Percentiles rank a stretch among this genome's conserved stretches.
Evolutionary conservation across 1,140 invertebrate species (phyloP).

Genomic region (Bombus huntii): DNA sequence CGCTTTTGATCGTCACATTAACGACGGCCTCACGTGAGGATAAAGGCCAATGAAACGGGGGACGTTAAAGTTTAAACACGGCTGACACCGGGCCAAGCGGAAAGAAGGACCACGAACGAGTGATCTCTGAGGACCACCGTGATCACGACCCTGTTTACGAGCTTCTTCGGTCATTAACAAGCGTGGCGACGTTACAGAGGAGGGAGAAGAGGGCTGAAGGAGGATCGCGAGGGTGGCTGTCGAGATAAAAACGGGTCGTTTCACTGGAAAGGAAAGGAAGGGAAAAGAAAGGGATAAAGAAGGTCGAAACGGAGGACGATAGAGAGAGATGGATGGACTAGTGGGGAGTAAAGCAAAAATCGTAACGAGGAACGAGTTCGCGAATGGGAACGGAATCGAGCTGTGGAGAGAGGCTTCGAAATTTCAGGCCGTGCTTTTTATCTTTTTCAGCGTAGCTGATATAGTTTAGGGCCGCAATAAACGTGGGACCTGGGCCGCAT

Average conservation of each 20-base stretch:
- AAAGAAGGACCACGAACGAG: slow-evolving; percentile 10
- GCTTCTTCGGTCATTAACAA: slow-evolving; percentile 62
- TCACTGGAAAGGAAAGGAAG: neutral
- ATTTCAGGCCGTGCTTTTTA: slow-evolving; percentile 38
- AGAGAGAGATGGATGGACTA: neutral
- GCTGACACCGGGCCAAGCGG: neutral
- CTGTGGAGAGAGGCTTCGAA: slow-evolving; percentile 31
- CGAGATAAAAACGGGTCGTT: slow-evolving; percentile 52
- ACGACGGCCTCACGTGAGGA: slow-evolving; percentile 56
- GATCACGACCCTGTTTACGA: slow-evolving; percentile 63
- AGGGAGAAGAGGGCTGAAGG: neutral
- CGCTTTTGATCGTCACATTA: slow-evolving; percentile 47
- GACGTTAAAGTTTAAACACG: slow-evolving; percentile 54
- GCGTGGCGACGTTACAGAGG: slow-evolving; percentile 4
- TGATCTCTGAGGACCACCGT: slow-evolving; percentile 60
- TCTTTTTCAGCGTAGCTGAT: slow-evolving; percentile 61
- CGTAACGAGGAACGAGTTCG: slow-evolving; percentile 38
- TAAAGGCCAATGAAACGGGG: slow-evolving; percentile 57
- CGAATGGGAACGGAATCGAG: neutral
- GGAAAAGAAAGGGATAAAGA: neutral
- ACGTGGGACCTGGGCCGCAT: slow-evolving; percentile 61
- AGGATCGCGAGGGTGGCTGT: slow-evolving; percentile 45
- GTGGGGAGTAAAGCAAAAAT: neutral
- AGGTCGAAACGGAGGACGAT: neutral
- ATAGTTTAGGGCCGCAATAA: slow-evolving; percentile 71